phyloP scores from a whole-genome alignment of 2,797 vertebrate species.

The Rhynchonycteris naso region DNA sequence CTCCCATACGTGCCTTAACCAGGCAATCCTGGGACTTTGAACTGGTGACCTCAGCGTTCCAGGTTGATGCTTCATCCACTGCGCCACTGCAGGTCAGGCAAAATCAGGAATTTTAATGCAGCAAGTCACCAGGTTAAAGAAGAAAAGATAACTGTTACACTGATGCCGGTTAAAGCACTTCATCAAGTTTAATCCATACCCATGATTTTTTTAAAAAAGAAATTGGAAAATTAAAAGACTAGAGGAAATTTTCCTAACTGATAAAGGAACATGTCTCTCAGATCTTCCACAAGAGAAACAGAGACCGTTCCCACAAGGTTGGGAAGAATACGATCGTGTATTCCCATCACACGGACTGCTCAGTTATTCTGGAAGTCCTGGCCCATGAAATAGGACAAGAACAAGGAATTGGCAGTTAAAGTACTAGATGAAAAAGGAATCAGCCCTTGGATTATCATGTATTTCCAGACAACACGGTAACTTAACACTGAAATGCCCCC shows the following conservation, averaged over 20 bases:
- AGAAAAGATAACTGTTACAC: background rate
- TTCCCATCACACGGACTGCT: rapidly evolving
- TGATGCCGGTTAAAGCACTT: background rate
- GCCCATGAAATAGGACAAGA: background rate
- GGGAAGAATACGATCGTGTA: rapidly evolving
- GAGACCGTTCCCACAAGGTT: rapidly evolving
- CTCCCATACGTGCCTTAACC: no score
- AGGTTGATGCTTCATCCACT: no score
- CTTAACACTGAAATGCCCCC: background rate
- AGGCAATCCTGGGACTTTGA: no score
- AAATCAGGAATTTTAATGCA: background rate
- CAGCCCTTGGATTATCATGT: rapidly evolving
- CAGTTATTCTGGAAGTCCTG: background rate
- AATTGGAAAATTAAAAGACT: background rate
- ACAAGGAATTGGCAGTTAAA: background rate
- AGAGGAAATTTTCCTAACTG: background rate
- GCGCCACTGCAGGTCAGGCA: no score
- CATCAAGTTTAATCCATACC: background rate
- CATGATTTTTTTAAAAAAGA: background rate
- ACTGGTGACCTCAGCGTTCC: no score
- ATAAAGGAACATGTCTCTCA: background rate
- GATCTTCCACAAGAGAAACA: rapidly evolving
- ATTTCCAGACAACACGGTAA: background rate
- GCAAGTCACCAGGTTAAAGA: background rate
- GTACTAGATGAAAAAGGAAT: background rate